phyloP scores from a whole-genome alignment of 2,113 vertebrate species.

The Sporophila hypoxantha region DNA sequence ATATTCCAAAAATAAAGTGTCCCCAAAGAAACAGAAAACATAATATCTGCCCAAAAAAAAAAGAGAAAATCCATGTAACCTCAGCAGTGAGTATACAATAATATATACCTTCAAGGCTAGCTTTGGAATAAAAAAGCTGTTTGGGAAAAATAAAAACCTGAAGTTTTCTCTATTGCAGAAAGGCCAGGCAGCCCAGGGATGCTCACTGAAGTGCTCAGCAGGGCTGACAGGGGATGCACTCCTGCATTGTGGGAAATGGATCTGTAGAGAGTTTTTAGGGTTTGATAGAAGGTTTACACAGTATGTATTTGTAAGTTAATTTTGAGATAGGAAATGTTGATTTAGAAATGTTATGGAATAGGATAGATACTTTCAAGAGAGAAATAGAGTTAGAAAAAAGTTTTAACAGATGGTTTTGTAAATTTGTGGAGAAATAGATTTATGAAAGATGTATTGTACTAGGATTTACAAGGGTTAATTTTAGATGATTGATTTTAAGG shows the following conservation, averaged over 20 bases:
- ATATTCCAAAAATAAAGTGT: slow-evolving; percentile 36
- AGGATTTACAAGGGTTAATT: not conserved
- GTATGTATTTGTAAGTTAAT: not conserved
- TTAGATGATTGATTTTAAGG: not conserved
- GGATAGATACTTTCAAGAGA: not conserved
- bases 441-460: not conserved
- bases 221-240: fast-evolving
- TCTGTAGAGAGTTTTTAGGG: not conserved
- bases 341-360: not conserved
- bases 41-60: not conserved
- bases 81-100: not conserved
- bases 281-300: not conserved
- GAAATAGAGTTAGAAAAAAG: not conserved
- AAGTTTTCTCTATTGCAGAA: not conserved
- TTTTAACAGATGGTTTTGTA: not conserved
- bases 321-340: not conserved
- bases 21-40: slow-evolving; percentile 10
- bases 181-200: not conserved
- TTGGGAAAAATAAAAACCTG: not conserved
- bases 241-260: not conserved
- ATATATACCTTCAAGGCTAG: not conserved
- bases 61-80: not conserved
- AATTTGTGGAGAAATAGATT: not conserved
- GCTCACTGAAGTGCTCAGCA: not conserved
- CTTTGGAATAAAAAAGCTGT: not conserved